A percentile compares a stretch with the other conserved stretches of the same genome.
These are phyloP conservation scores for Rhizomys pruinosus DNA, from an alignment of 2,113 vertebrate genomes.

Conservation along the genomic window DNA sequence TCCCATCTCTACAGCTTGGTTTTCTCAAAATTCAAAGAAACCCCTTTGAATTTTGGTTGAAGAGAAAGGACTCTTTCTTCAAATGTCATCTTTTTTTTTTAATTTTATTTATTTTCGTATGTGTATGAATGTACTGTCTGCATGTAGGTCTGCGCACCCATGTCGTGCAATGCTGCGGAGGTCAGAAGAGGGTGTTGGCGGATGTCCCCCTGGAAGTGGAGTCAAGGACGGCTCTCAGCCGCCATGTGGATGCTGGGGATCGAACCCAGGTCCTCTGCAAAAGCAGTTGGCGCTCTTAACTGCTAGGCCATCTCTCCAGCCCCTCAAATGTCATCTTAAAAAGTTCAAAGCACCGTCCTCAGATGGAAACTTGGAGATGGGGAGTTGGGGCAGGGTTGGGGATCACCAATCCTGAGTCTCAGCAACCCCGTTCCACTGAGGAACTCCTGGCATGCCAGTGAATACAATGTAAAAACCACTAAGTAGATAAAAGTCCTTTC, in stretches of 20 bases:
- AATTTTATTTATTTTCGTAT: no score
- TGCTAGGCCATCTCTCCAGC: no score
- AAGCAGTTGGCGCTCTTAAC: no score
- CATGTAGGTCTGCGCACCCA: no score
- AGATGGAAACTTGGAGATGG: neutral
- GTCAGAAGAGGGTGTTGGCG: no score
- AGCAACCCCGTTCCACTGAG: neutral
- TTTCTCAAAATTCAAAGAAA: neutral
- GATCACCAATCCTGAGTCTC: neutral
- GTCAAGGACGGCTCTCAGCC: no score
- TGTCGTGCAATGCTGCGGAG: no score
- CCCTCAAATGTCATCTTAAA: neutral
- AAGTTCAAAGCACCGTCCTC: no score
- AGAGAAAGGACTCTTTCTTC: neutral
- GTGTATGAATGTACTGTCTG: no score
- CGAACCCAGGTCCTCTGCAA: no score
- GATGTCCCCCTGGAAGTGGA: no score
- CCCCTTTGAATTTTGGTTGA: conserved; percentile 1
- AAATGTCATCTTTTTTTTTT: conserved; percentile 11
- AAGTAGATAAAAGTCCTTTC: neutral
- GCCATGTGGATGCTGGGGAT: no score
- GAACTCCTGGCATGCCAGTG: neutral
- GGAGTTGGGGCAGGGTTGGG: accelerated
- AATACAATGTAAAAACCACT: neutral
- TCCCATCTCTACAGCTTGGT: neutral